Percentiles rank a stretch among this genome's conserved stretches.
Conservation (phyloP, 2,888 invertebrate genomes). For the Netelia fuscicornis region DNA sequence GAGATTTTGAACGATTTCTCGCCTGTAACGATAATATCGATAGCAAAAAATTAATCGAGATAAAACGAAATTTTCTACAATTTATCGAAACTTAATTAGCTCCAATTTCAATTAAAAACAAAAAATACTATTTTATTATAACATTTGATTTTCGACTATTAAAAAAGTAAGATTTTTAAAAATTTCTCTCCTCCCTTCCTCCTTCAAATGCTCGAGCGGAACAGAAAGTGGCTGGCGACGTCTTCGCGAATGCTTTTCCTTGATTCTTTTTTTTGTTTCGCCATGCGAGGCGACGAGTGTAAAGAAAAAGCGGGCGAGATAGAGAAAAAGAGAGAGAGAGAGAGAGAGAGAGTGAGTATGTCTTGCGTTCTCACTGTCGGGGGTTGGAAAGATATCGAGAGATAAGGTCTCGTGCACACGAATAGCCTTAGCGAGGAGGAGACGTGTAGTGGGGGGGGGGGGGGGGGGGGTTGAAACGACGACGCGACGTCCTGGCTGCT, state of each 20-base stretch:
- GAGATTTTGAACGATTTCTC: too few relatives aligned
- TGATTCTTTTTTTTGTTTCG: conserved; percentile 32
- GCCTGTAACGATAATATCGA: too few relatives aligned
- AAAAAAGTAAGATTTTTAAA: too few relatives aligned
- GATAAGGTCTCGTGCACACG: conserved; percentile 81
- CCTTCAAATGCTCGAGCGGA: conserved; percentile 10
- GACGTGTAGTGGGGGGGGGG: conserved; percentile 44
- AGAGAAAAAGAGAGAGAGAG: not conserved
- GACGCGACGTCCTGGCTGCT: conserved; percentile 70
- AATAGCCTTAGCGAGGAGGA: conserved; percentile 74
- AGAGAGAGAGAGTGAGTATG: not conserved
- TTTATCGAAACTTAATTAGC: too few relatives aligned
- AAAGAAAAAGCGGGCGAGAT: conserved; percentile 15
- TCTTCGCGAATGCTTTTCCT: conserved; percentile 46
- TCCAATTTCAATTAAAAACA: not conserved
- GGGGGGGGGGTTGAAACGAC: conserved; percentile 63
- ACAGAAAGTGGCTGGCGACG: conserved; percentile 62
- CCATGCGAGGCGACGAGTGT: conserved; percentile 40
- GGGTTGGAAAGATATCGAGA: conserved; percentile 79
- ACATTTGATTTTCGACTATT: not conserved
- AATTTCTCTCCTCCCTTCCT: too few relatives aligned
- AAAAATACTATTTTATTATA: not conserved
- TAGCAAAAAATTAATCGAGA: too few relatives aligned
- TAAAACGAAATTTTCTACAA: too few relatives aligned
- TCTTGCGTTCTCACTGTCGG: conserved; percentile 48